Conservation (phyloP, 2,797 vertebrate genomes). For the Catostomus latipinnis region DNA sequence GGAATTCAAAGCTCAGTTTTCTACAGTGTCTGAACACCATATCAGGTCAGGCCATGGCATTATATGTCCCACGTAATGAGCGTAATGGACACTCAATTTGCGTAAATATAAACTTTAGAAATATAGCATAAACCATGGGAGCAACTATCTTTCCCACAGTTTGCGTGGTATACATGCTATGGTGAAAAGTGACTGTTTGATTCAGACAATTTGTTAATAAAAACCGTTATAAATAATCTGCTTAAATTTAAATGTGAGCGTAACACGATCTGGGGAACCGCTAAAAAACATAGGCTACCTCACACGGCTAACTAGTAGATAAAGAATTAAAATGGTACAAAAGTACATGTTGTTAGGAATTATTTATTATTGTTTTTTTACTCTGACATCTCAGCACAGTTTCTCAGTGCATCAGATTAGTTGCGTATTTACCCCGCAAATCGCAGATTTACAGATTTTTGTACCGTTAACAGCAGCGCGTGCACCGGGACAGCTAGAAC, state of each 20-base stretch:
- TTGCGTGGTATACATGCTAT: no score
- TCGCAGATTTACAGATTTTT: not conserved
- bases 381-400: not conserved
- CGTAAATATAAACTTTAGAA: no score
- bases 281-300: not conserved
- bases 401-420: not conserved
- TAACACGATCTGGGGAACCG: not conserved
- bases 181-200: no score
- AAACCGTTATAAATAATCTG: no score
- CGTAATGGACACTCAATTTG: no score
- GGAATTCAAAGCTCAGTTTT: slow-evolving; percentile 25
- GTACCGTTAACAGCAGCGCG: slow-evolving; percentile 2
- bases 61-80: not conserved
- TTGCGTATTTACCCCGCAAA: not conserved
- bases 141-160: no score
- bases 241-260: no score
- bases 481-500: not conserved
- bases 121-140: no score
- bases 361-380: not conserved
- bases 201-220: no score
- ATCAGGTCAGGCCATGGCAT: slow-evolving; percentile 14
- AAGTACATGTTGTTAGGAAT: no score
- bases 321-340: no score
- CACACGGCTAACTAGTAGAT: no score
- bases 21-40: slow-evolving; percentile 10